A percentile compares a stretch with the other conserved stretches of the same genome.
Conservation (phyloP, 2,888 invertebrate species). For the Lepidonotus clava region DNA sequence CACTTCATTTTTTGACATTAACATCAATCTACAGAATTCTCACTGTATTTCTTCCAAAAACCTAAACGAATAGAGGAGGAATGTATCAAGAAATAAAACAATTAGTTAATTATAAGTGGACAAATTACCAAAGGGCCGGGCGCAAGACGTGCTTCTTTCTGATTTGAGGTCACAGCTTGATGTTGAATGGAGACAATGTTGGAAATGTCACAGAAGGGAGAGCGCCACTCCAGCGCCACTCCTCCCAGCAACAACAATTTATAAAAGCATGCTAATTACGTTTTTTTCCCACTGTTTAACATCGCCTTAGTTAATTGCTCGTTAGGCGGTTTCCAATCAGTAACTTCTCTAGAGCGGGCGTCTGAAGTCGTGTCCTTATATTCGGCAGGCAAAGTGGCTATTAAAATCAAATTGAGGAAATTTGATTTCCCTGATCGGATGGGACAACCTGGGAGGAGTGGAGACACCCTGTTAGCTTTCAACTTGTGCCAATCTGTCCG, state of each 20-base stretch:
- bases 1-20: too few species aligned
- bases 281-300: constrained; percentile 5
- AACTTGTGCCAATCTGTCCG: not conserved
- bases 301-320: not conserved
- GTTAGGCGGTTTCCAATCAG: not conserved
- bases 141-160: not conserved
- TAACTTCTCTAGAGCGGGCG: not conserved
- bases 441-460: not conserved
- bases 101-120: too few species aligned
- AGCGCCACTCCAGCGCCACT: not conserved
- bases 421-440: not conserved
- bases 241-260: not conserved
- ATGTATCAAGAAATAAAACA: too few species aligned
- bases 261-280: not conserved
- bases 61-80: too few species aligned
- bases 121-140: too few species aligned
- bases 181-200: constrained; percentile 7
- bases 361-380: not conserved
- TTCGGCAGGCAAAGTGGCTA: not conserved
- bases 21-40: too few species aligned
- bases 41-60: too few species aligned
- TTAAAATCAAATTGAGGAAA: not conserved
- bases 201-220: not conserved
- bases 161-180: not conserved
- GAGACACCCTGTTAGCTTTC: not conserved